phyloP scores from a whole-genome alignment of 2,888 invertebrate genomes.

The Cosmorhoe ocellata region DNA sequence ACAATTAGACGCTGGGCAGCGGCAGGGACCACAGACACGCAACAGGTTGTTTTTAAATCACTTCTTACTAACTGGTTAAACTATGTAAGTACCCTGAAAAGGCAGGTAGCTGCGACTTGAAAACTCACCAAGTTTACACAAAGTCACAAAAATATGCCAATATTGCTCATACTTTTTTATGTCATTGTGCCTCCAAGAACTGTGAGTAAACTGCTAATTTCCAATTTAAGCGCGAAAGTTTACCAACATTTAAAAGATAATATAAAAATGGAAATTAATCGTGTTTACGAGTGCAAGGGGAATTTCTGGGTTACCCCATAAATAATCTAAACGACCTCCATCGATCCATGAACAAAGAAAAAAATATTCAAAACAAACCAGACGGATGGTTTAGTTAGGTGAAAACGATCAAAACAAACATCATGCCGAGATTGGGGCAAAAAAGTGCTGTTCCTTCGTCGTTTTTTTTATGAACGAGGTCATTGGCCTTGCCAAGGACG shows the following conservation, averaged over 20 bases:
- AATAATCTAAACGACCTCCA: constrained; percentile 59
- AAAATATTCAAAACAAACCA: constrained; percentile 56
- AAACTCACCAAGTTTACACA: background rate
- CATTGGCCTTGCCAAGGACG: constrained; percentile 76
- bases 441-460: constrained; percentile 59
- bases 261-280: constrained; percentile 23
- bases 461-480: constrained; percentile 58
- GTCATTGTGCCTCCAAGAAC: background rate
- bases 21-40: constrained; percentile 54
- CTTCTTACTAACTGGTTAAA: constrained; percentile 15
- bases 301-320: constrained; percentile 42
- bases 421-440: constrained; percentile 62
- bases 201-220: background rate
- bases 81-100: background rate
- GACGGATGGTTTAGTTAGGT: constrained; percentile 60
- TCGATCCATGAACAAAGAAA: constrained; percentile 48
- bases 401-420: constrained; percentile 79
- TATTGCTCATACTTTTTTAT: background rate
- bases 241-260: constrained; percentile 2
- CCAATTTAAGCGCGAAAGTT: background rate
- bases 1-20: constrained; percentile 74
- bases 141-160: background rate
- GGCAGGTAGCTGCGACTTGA: background rate
- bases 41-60: constrained; percentile 59
- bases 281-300: constrained; percentile 26